These are phyloP conservation scores for Tonatia bakeri DNA, from an alignment of 2,113 vertebrate species.

Conservation along the genomic window DNA sequence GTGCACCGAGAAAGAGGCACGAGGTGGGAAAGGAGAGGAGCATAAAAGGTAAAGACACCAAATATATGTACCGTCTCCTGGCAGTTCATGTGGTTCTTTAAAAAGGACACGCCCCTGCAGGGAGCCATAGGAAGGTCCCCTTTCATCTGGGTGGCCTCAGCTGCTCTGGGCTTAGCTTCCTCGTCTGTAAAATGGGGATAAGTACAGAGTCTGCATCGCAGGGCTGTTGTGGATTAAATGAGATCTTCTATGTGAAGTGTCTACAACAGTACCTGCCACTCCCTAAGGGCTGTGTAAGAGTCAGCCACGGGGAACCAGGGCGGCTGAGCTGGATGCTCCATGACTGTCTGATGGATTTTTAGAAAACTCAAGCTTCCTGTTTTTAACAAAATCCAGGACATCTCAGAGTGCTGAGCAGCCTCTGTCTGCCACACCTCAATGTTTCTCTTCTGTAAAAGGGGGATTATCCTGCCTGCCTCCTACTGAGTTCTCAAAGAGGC, in stretches of 20 bases:
- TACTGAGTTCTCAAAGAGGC: not conserved
- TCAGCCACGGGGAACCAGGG: not conserved
- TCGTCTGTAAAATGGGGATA: not conserved
- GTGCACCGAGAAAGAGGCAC: not conserved
- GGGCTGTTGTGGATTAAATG: not conserved
- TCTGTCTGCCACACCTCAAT: not conserved
- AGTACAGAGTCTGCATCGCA: not conserved
- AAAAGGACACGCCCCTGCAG: not conserved
- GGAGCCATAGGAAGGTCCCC: not conserved
- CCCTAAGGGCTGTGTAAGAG: not conserved
- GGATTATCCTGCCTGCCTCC: fast-evolving
- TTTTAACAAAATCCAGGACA: not conserved
- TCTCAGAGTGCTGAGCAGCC: not conserved
- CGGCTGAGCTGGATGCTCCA: not conserved
- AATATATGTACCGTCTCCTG: not conserved
- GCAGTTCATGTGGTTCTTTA: not conserved
- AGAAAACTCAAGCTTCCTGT: not conserved
- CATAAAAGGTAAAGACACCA: not conserved
- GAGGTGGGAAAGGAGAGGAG: not conserved
- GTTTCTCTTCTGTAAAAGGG: not conserved
- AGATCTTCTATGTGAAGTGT: fast-evolving
- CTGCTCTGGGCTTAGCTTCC: not conserved
- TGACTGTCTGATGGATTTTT: not conserved
- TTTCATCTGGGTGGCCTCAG: not conserved
- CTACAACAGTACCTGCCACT: not conserved